Percentiles rank a stretch among this genome's conserved stretches.
Conservation (phyloP, 2,113 vertebrate species). For the Erythrocebus patas region DNA sequence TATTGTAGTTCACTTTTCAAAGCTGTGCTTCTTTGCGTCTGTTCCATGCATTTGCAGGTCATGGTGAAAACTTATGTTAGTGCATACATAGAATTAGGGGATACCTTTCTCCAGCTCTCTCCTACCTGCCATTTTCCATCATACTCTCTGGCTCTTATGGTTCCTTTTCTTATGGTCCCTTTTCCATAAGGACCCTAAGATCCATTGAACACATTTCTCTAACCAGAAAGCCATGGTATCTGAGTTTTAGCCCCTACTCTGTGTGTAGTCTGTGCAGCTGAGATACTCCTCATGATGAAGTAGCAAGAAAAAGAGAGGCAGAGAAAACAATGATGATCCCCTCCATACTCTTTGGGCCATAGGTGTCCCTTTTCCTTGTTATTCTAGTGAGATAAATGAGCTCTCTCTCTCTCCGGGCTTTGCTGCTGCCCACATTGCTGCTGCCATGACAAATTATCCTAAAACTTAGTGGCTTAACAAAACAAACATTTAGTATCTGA, state of each 20-base stretch:
- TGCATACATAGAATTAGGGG: background rate
- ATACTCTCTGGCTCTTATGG: fast-evolving
- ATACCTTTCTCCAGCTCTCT: background rate
- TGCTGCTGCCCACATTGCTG: background rate
- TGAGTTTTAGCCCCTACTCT: background rate
- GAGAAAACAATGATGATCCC: background rate
- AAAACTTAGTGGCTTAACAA: background rate
- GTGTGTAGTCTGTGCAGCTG: background rate
- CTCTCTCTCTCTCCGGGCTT: background rate
- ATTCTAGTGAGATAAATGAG: background rate
- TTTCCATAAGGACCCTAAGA: no score
- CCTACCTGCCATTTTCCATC: background rate
- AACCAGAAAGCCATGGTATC: background rate
- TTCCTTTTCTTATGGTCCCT: background rate
- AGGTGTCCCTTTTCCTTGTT: background rate
- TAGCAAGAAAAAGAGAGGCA: background rate
- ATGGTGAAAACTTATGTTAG: background rate
- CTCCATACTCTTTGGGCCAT: background rate
- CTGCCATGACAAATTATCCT: background rate
- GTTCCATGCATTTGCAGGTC: background rate
- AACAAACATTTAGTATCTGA: background rate
- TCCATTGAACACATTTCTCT: no score
- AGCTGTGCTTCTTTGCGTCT: background rate
- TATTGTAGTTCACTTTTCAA: background rate
- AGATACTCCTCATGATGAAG: background rate